A percentile compares a stretch with the other conserved stretches of the same genome.
Conservation (phyloP, 2,888 invertebrate genomes). For the Tipula helvola region DNA sequence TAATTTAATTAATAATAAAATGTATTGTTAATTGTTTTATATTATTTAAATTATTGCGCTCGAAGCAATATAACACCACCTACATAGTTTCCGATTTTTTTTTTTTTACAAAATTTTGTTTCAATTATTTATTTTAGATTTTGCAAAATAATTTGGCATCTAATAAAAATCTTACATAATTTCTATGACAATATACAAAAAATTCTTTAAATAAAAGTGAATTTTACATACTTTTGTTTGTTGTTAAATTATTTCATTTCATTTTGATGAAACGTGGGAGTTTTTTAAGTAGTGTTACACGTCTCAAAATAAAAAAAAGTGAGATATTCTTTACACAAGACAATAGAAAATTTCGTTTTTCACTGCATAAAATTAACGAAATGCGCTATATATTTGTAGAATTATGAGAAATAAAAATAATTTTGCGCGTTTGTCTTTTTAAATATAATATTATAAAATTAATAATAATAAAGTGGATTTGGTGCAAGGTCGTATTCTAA, state of each 20-base stretch:
- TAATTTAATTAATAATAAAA: neutral
- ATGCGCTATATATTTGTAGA: neutral
- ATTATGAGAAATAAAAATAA: neutral
- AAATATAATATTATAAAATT: neutral
- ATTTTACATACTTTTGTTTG: neutral
- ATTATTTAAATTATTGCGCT: neutral
- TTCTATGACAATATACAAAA: neutral
- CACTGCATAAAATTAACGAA: neutral
- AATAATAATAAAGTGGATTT: neutral
- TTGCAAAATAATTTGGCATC: neutral
- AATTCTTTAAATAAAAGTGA: conserved; percentile 4
- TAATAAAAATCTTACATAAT: neutral
- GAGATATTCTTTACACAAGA: neutral
- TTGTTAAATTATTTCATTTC: neutral
- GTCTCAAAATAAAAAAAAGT: neutral
- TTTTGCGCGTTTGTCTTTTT: neutral
- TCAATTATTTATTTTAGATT: neutral
- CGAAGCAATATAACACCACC: neutral
- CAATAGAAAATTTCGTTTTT: conserved; percentile 4
- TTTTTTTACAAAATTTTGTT: neutral
- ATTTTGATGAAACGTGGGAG: neutral
- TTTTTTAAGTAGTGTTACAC: neutral
- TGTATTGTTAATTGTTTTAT: neutral
- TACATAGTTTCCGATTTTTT: neutral
- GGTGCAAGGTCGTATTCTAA: conserved; percentile 4